Evolutionary conservation across 1,140 invertebrate species (phyloP), one percentile per base, ranked within the genome.

Genomic region (Bombus fervidus): DNA sequence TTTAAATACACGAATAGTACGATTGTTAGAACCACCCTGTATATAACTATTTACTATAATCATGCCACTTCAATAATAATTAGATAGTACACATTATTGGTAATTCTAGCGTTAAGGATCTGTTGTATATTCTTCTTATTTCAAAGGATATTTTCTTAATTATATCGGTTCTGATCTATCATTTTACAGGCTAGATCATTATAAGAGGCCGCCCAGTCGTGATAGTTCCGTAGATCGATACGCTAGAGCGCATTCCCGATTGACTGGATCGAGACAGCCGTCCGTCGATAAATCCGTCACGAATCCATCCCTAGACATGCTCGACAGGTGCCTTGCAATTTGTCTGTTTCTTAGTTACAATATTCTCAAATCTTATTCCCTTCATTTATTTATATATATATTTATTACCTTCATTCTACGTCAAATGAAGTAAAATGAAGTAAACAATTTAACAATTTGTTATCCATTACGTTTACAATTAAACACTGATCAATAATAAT

Each of bases 191-290:
- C 95, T 99, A 94, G 98, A 99, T 95, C 98, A 99, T 93, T 99
- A 99, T 93, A 98, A 98, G 94, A 96, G 97, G 92, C 97, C 98
- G 79, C 97, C 98, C 5, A 98, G 98, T 95, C 95, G 98, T 92
- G 98, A 98, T 92, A 97, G 97, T 87, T 98, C 98, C 88, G 97
- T 98, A 62, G 98, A 98, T 95, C 96, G 98, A 82, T 98, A 97
- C 92, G 96, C 97, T 2, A 95, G 97, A 86, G 96, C 96, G 37
- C 95, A 95, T 92, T 92, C 94, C 80, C 91, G 95, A 78, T 93
- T 95, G 78, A 93, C 94, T 86, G 96, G 96, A 76, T 98, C 97
- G 0, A 96, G 97, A 83, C 97, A 98, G 92, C 96, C 98, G 8
- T 98, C 97, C 12, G 96, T 98, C 22, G 97, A 98, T 89, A 96